These are phyloP conservation scores for Heterohyrax brucei DNA, from an alignment of 2,797 vertebrate species.

Conservation along the genomic window DNA sequence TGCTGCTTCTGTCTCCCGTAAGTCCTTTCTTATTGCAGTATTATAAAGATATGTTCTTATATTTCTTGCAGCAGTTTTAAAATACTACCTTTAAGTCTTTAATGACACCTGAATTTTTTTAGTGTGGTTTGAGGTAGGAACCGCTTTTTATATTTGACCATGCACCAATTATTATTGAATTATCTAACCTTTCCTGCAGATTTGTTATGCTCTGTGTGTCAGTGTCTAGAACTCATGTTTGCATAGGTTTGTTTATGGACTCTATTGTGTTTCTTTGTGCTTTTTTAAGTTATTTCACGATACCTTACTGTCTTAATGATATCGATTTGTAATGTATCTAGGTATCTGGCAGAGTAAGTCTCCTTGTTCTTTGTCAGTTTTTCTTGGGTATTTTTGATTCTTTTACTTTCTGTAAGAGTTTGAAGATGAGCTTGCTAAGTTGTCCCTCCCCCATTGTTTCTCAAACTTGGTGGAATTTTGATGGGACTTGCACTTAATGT, in stretches of 20 bases:
- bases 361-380: neutral
- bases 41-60: constrained; percentile 27
- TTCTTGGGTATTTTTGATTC: constrained; percentile 19
- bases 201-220: neutral
- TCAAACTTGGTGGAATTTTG: neutral
- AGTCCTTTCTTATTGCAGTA: constrained; percentile 44
- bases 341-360: neutral
- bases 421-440: constrained; percentile 54
- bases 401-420: constrained; percentile 70
- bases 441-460: no score
- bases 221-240: neutral
- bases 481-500: constrained; percentile 46
- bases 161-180: neutral
- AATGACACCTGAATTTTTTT: constrained; percentile 16
- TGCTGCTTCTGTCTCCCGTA: constrained; percentile 13
- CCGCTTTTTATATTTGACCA: constrained; percentile 2
- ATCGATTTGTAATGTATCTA: neutral
- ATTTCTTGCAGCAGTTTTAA: constrained; percentile 46
- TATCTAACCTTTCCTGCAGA: neutral
- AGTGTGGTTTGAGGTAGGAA: neutral
- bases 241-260: neutral
- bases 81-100: constrained; percentile 38
- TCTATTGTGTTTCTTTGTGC: neutral
- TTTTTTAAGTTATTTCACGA: neutral
- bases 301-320: neutral